Evolutionary conservation across 2,113 vertebrate genomes (phyloP).

Genomic region (Atherinomorus stipes): DNA sequence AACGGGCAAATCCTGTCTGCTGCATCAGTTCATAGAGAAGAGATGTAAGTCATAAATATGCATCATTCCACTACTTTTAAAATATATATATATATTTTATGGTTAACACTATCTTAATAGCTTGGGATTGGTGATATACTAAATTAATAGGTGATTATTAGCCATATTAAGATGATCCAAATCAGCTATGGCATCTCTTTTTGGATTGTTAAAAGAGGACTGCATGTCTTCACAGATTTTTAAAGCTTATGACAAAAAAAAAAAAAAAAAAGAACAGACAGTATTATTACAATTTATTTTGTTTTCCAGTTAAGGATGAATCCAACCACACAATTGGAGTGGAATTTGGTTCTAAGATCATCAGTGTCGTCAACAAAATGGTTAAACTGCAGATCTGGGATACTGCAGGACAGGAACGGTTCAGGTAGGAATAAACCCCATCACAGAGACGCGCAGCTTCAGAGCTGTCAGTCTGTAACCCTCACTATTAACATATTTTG

Average conservation of each 20-base stretch:
- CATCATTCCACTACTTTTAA: neutral
- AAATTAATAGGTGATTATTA: too few relatives aligned
- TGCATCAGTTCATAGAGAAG: slow-evolving; percentile 94
- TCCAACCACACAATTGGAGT: slow-evolving; percentile 96
- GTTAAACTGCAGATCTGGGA: slow-evolving; percentile 97
- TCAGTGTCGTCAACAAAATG: slow-evolving; percentile 92
- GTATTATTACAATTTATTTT: neutral
- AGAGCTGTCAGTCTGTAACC: neutral
- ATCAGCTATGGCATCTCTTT: too few relatives aligned
- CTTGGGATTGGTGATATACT: too few relatives aligned
- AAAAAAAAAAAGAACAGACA: neutral
- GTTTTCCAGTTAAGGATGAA: slow-evolving; percentile 90
- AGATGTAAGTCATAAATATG: slow-evolving; percentile 86
- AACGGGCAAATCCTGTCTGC: slow-evolving; percentile 90
- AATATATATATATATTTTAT: too few relatives aligned
- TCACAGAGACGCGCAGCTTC: neutral
- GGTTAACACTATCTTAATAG: neutral
- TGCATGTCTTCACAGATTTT: too few relatives aligned
- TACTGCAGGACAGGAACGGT: slow-evolving; percentile 93
- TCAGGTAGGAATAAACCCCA: slow-evolving; percentile 82
- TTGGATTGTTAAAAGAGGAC: too few relatives aligned
- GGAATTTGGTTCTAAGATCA: slow-evolving; percentile 94
- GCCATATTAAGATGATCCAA: too few relatives aligned
- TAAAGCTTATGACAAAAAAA: too few relatives aligned
- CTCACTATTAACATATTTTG: too few relatives aligned